phyloP scores from a whole-genome alignment of 2,888 invertebrate species.

The Spicauda simplicius region DNA sequence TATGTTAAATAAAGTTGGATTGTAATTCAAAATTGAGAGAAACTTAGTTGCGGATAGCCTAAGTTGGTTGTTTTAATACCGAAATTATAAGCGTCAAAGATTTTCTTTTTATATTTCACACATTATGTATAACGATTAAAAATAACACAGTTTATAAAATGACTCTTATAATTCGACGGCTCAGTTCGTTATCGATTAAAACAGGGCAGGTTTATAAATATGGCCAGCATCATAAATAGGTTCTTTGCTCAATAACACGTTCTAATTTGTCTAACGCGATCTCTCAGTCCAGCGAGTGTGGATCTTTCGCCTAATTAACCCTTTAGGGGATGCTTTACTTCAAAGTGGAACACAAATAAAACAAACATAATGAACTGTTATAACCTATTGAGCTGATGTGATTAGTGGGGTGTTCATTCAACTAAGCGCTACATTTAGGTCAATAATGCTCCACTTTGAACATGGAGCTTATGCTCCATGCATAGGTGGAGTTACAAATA shows the following conservation, averaged over 20 bases:
- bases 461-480: neutral
- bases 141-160: too few relatives aligned
- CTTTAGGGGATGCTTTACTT: conserved; percentile 72
- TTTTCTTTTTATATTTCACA: too few relatives aligned
- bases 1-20: too few relatives aligned
- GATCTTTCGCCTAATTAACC: conserved; percentile 82
- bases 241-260: conserved; percentile 78
- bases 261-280: conserved; percentile 79
- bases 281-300: conserved; percentile 69
- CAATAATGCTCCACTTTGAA: conserved; percentile 29
- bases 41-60: too few relatives aligned
- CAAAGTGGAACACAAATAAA: conserved; percentile 78
- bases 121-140: too few relatives aligned
- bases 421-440: conserved; percentile 46
- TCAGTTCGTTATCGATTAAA: neutral
- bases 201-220: conserved; percentile 17
- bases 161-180: neutral
- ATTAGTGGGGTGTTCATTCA: conserved; percentile 46
- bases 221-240: conserved; percentile 56
- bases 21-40: too few relatives aligned
- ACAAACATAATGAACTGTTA: conserved; percentile 45
- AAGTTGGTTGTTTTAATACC: too few relatives aligned
- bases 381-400: conserved; percentile 56
- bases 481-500: neutral
- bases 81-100: too few relatives aligned